A percentile compares a stretch with the other conserved stretches of the same genome.
phyloP scores from a whole-genome alignment of 2,888 invertebrate species.

The Heliconius sara region DNA sequence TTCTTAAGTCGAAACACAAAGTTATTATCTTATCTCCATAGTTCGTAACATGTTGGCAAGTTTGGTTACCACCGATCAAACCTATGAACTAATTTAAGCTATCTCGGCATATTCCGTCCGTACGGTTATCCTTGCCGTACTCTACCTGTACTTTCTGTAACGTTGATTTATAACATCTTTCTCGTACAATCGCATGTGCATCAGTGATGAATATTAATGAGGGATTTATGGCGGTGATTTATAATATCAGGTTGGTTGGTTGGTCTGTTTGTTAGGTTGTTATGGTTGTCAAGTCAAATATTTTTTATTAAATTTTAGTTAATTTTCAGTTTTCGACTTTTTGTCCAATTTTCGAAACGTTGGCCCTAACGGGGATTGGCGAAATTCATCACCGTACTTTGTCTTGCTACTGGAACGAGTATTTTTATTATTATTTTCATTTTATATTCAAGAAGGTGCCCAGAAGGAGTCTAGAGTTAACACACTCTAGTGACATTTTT shows the following conservation, averaged over 20 bases:
- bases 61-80: slow-evolving; percentile 60
- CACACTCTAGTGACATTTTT: too few relatives aligned
- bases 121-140: slow-evolving; percentile 41
- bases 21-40: slow-evolving; percentile 46
- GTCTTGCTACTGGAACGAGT: too few relatives aligned
- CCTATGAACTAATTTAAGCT: slow-evolving; percentile 56
- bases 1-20: slow-evolving; percentile 39
- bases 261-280: neutral
- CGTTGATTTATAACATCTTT: slow-evolving; percentile 40
- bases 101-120: slow-evolving; percentile 47
- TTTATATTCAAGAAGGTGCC: too few relatives aligned
- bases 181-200: slow-evolving; percentile 34
- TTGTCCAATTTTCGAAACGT: too few relatives aligned
- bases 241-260: slow-evolving; percentile 15
- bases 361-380: too few relatives aligned
- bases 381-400: too few relatives aligned
- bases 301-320: neutral
- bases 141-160: slow-evolving; percentile 31
- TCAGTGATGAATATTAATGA: slow-evolving; percentile 44
- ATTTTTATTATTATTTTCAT: too few relatives aligned
- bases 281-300: neutral
- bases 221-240: slow-evolving; percentile 19
- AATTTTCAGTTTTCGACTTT: too few relatives aligned
- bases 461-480: too few relatives aligned
- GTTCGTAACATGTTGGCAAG: slow-evolving; percentile 55